Evolutionary conservation across 2,888 invertebrate genomes (phyloP), one percentile per base, ranked within the genome.

Genomic region (Drosophila siamana): DNA sequence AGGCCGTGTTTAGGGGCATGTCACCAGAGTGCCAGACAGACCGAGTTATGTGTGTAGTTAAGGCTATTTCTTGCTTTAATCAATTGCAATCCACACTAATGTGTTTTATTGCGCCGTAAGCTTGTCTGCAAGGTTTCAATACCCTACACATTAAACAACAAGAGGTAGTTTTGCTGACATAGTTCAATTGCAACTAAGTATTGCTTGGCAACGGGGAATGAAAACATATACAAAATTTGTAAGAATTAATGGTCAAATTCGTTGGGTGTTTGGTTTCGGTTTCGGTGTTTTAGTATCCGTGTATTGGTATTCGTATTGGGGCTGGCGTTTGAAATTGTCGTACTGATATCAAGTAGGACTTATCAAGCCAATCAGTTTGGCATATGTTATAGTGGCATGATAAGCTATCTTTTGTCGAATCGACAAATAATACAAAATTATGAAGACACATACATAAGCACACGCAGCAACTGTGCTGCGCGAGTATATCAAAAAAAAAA

Each of bases 331-430:
- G 36, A 33, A 43, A 52, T 59, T 66, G 47, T 51, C 24, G 59
- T 16, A 46, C 62, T 67, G 52, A 61, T 69, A 71, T 61, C 69
- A 56, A 56, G 56, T 56, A 16, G 63, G 64, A 65, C 57, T 86
- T 82, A 82, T 82, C 86, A 78, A 74, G 73, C 80, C 80, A 86
- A 83, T 83, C 85, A 71, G 81, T 80, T 82, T 77, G 82, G 82
- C 82, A 80, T 84, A 78, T 83, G 82, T 71, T 83, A 80, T 74
- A 69, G 63, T 67, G 56, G 56, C 36, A 44, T 57, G 74, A 80
- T 81, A 82, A 84, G 75, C 72, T 83, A 83, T 86, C 87, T 71
- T 59, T 73, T 69, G 62, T 64, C 46, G 68, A 86, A 86, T 86
- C 78, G 85, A 75, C 75, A 78, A 56, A 74, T 74, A 78, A 75